Evolutionary conservation across 2,797 vertebrate species (phyloP).

Genomic region (Chaetophractus vellerosus): DNA sequence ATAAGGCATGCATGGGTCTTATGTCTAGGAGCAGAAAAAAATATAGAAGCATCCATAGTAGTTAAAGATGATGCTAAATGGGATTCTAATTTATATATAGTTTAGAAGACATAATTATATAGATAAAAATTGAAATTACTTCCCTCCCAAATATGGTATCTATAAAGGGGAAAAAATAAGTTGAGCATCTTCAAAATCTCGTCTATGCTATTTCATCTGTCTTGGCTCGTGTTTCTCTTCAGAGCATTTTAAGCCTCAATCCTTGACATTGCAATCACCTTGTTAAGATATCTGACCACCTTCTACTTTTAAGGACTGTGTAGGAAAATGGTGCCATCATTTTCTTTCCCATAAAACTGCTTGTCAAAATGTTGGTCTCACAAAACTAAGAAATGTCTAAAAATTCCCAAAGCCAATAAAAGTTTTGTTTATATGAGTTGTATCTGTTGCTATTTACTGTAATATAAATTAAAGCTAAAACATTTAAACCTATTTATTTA

Average conservation of each 20-base stretch:
- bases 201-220: background rate
- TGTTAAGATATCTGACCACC: background rate
- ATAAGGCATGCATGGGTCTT: background rate
- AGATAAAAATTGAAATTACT: background rate
- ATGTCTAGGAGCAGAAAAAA: background rate
- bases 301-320: background rate
- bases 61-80: background rate
- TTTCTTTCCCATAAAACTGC: background rate
- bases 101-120: background rate
- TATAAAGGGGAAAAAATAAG: background rate
- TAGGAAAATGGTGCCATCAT: background rate
- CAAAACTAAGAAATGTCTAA: background rate
- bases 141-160: background rate
- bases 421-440: background rate
- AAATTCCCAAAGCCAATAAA: background rate
- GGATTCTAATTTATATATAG: background rate
- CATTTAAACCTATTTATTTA: background rate
- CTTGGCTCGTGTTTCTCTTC: background rate
- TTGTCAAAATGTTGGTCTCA: background rate
- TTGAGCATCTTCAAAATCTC: background rate
- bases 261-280: background rate
- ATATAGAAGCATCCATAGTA: background rate
- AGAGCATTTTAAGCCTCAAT: background rate
- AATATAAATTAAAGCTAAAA: constrained; percentile 29
- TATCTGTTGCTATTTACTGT: background rate